Percentiles rank a stretch among this genome's conserved stretches.
phyloP scores from a whole-genome alignment of 2,797 vertebrate species.

The Sandelia bainsii region DNA sequence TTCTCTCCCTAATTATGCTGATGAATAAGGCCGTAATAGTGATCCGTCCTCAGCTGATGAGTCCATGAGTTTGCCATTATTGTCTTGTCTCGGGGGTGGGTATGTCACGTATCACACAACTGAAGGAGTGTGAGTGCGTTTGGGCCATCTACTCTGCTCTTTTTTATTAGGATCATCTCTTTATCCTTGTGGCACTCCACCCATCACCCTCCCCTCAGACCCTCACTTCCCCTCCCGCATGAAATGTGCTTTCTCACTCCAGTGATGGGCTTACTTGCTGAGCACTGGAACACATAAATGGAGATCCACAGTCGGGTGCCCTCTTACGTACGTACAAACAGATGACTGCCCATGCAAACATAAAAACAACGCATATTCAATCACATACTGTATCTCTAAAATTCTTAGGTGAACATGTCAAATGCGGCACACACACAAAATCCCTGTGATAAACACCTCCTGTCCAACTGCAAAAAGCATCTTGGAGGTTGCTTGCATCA shows the following conservation, averaged over 20 bases:
- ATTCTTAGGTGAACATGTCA: slow-evolving; percentile 10
- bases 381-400: neutral
- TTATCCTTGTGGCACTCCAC: slow-evolving; percentile 24
- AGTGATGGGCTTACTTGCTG: slow-evolving; percentile 53
- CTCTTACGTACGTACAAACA: neutral
- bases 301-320: slow-evolving; percentile 36
- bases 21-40: slow-evolving; percentile 72
- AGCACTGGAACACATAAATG: slow-evolving; percentile 51
- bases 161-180: slow-evolving; percentile 61
- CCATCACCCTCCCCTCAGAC: slow-evolving; percentile 3
- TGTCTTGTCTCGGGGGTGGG: slow-evolving; percentile 60
- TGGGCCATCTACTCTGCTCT: slow-evolving; percentile 36
- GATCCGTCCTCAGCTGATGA: slow-evolving; percentile 73
- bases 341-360: slow-evolving; percentile 11
- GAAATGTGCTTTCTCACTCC: slow-evolving; percentile 37
- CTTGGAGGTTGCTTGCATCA: slow-evolving; percentile 28
- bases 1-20: slow-evolving; percentile 74
- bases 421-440: slow-evolving; percentile 10
- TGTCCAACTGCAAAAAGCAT: slow-evolving; percentile 33
- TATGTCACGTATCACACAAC: slow-evolving; percentile 51
- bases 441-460: slow-evolving; percentile 32
- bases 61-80: slow-evolving; percentile 58
- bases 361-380: neutral
- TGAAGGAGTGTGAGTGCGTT: slow-evolving; percentile 28
- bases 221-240: neutral